Evolutionary conservation across 2,113 vertebrate species (phyloP), one percentile per base, ranked within the genome.

Genomic region (Hystrix brachyura): DNA sequence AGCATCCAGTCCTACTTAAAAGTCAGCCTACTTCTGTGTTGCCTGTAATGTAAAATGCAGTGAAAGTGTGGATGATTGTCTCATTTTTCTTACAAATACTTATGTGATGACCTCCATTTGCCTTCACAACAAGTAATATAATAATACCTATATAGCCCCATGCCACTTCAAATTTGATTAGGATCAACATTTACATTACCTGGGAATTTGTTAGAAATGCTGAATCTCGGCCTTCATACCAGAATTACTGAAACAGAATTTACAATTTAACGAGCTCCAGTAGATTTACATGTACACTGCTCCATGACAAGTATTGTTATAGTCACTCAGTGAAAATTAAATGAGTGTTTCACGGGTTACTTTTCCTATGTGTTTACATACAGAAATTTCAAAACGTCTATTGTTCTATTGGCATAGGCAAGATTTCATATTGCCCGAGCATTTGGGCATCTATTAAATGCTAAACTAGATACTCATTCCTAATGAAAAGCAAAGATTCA

Each of bases 381-480:
- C n/a, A 34, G 18, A 84, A 17, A 88, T 72, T 83, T 78, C 48
- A 91, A n/a, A 19, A 90, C 65, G 27, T 55, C 7, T 69, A 34
- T 65, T 21, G 60, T 55, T 29, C 1, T 72, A 81, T 69, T 89
- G 76, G 19, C 53, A 62, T 80, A 79, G 14, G 29, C 14, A n/a
- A 64, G 0, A 79, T 72, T 60, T 94, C 14, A 69, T 59, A 55
- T 62, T 93, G 5, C 3, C 7, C 1, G 25, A 78, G 55, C 32
- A 93, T 64, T 79, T 88, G 23, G 6, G 5, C 48, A 74, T 69
- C 23, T 87, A n/a, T 71, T 8, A 79, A 87, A 60, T 88, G 74
- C 3, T 81, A 97, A 78, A 96, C 69, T 94, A 94, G 60, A 67
- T 67, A 94, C 46, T 96, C 96, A 93, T 97, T 43, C 67, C 84